These are phyloP conservation scores for Platyura marginata DNA, from an alignment of 1,140 invertebrate species.

Conservation along the genomic window DNA sequence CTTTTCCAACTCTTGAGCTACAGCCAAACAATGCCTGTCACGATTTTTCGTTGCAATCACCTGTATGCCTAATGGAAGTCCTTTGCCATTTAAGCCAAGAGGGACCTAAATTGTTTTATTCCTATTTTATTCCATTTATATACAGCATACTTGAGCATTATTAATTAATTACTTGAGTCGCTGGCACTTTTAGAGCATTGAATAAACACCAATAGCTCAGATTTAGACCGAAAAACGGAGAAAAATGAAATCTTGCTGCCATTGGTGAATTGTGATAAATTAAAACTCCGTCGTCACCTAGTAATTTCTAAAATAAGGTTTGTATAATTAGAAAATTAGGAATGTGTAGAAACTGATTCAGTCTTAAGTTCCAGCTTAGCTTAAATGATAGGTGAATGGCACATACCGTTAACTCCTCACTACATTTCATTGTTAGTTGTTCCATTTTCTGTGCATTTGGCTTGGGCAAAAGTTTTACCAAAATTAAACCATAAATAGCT, in stretches of 20 bases:
- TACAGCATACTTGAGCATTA: too few species aligned
- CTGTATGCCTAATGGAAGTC: constrained; percentile 65
- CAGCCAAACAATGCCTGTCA: constrained; percentile 66
- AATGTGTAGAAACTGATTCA: too few species aligned
- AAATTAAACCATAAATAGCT: constrained; percentile 44
- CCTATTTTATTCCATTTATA: too few species aligned
- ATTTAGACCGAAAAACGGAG: constrained; percentile 63
- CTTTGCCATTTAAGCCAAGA: constrained; percentile 48
- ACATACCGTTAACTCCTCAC: constrained; percentile 34
- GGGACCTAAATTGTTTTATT: constrained; percentile 37
- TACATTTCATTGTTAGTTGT: constrained; percentile 34
- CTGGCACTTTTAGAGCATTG: constrained; percentile 69
- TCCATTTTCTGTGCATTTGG: constrained; percentile 41
- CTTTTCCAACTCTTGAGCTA: constrained; percentile 63
- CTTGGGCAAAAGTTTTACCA: constrained; percentile 39
- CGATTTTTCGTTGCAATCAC: constrained; percentile 56
- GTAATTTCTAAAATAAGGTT: constrained; percentile 31
- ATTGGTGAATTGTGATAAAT: constrained; percentile 68
- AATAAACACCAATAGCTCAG: constrained; percentile 80
- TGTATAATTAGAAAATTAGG: constrained; percentile 1
- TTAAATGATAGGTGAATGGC: neutral
- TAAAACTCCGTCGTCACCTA: constrained; percentile 64
- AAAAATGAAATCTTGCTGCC: constrained; percentile 71
- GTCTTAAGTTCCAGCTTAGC: too few species aligned
- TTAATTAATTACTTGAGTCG: constrained; percentile 36